Conservation (phyloP, 2,888 invertebrate genomes). For the Lysandra bellargus region DNA sequence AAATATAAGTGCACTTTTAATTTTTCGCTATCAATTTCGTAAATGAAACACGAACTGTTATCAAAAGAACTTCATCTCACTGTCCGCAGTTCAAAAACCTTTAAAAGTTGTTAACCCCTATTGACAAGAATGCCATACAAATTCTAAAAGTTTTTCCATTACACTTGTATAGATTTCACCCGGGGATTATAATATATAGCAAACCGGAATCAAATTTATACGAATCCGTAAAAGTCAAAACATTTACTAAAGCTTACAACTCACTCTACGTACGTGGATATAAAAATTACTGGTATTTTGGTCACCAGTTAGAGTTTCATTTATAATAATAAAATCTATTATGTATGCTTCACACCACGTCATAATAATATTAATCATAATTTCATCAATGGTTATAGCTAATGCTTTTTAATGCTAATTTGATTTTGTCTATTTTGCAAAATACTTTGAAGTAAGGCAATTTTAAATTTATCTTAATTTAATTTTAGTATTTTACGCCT, state of each 20-base stretch:
- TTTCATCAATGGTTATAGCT: too few relatives aligned
- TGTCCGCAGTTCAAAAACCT: constrained; percentile 27
- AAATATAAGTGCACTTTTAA: not conserved
- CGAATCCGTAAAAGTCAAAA: not conserved
- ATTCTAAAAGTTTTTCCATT: constrained; percentile 20
- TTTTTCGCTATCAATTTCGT: not conserved
- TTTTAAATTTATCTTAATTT: too few relatives aligned
- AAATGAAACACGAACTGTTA: not conserved
- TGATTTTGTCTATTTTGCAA: too few relatives aligned
- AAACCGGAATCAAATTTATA: not conserved
- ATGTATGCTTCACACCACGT: too few relatives aligned
- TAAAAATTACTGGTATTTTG: too few relatives aligned
- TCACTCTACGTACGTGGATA: not conserved
- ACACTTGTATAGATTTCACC: not conserved
- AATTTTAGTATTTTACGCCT: too few relatives aligned
- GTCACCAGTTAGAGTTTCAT: too few relatives aligned
- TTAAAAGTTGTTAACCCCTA: constrained; percentile 25
- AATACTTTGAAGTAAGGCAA: too few relatives aligned
- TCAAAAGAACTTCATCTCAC: not conserved
- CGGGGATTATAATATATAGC: not conserved
- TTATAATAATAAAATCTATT: too few relatives aligned
- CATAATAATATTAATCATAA: too few relatives aligned
- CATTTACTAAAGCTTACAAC: not conserved
- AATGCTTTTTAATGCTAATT: too few relatives aligned
- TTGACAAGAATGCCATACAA: constrained; percentile 26